phyloP scores from a whole-genome alignment of 2,113 vertebrate genomes.

The Pica pica region DNA sequence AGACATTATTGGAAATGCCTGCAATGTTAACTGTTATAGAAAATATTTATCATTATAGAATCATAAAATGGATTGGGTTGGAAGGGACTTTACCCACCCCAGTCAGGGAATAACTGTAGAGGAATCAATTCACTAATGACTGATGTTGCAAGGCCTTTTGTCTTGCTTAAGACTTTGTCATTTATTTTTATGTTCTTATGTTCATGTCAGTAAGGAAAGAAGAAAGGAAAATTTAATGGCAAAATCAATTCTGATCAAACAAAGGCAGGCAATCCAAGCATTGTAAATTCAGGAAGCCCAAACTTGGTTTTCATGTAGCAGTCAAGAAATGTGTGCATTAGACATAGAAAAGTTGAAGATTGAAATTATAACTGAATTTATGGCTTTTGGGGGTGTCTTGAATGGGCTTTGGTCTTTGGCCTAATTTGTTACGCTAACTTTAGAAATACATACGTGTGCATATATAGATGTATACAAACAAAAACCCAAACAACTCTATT shows the following conservation, averaged over 20 bases:
- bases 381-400: neutral
- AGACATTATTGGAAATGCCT: neutral
- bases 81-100: neutral
- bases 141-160: neutral
- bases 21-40: neutral
- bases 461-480: neutral
- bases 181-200: neutral
- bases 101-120: neutral
- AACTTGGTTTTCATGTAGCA: neutral
- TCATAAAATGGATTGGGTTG: neutral
- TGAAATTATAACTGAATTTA: neutral
- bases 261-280: neutral
- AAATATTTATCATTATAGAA: neutral
- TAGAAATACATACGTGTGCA: neutral
- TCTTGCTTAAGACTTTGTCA: neutral
- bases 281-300: neutral
- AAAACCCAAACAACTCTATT: fast-evolving
- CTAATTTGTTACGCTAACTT: neutral
- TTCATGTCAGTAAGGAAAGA: neutral
- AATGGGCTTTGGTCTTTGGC: neutral
- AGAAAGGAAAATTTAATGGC: neutral
- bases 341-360: neutral
- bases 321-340: neutral
- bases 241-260: neutral
- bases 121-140: neutral